Evolutionary conservation across 2,888 invertebrate genomes (phyloP), one percentile per base, ranked within the genome.

Genomic region (Campoplex capitator): DNA sequence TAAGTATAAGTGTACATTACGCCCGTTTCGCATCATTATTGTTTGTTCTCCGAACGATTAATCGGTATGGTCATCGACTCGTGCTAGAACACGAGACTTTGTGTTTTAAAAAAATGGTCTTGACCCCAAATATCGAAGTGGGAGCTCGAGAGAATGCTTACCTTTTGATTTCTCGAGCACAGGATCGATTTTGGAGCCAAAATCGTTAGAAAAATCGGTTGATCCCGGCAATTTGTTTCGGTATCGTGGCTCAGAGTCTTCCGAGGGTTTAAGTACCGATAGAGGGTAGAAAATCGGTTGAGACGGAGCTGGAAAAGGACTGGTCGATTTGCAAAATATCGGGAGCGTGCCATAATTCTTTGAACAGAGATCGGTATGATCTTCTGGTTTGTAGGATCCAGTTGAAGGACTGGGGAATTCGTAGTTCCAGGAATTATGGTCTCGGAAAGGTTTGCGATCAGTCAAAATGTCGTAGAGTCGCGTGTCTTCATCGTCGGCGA

Each of bases 401-500:
- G 28, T 67, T 45, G 54, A 56, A 7, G 75, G 23, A 23, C 42
- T 42, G 3, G 38, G 42, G 68, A 38, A 11, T n/a, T 68, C 68
- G n/a, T 42, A 38, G 16, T 28, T 62, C 62, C 62, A 62, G 32
- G 32, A 62, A 16, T 62, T 62, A 32, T 32, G 6, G 16, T 32
- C 16, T 16, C 32, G 62, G 32, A 32, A 16, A 0, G 62, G 62
- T 32, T 76, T 83, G 23, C 71, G 32, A 13, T 35, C 70, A 48
- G 58, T 83, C 16, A 87, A 38, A 28, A 85, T 85, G 18, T 87
- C 87, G 83, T 83, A 84, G 56, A 87, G 83, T 45, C 85, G 71
- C 38, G 87, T 28, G 73, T 87, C 87, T 23, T 18, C 56, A 28
- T 87, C 87, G 73, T 87, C 76, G 13, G 79, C 87, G n/a, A 87